Base-by-base conservation (phyloP, 2,113 vertebrate species). In the Benitochromis conjunctus region DNA sequence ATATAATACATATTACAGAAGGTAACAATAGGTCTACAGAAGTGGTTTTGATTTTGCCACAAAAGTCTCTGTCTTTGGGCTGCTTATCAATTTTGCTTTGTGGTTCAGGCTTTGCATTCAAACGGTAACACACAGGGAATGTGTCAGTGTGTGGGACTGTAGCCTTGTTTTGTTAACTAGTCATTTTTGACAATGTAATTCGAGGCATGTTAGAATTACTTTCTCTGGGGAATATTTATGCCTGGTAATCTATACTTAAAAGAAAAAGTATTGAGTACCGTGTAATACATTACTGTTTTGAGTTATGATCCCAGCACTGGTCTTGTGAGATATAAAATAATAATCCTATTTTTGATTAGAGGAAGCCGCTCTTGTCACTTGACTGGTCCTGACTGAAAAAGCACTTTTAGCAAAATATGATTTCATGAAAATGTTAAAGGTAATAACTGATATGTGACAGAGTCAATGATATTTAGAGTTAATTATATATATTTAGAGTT, bases 21-120 rank as follows among this genome's bases (percentile, higher is more conserved):
- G 58, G 16, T 11, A 62, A 62, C 16, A 62, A 62, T 11, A 36
- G 34, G 58, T 62, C 3, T 1, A 62, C 34, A 62, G 58, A 62
- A 9, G 19, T 34, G 5, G 29, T 62, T 62, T 62, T 34, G 58
- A 62, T 34, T 19, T 34, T 19, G 16, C 29, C 57, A 34, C 16
- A 34, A 34, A 2, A n/a, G n/a, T n/a, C 26, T 7, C 7, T 58
- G 56, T 58, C 3, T 58, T 1, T 1, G 9, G n/a, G 36, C 31
- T 0, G n/a, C 4, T 69, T 24, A 24, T 41, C 11, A 24, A 1
- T 7, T 21, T 0, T 69, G 12, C 7, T 46, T 46, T 71, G 38
- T 71, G 66, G 13, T 26, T 43, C 46, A 16, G 13, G 9, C 41
- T 26, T 46, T 0, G 0, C 13, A 18, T 71, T 46, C 24, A 71